Base-by-base conservation (phyloP, 2,797 vertebrate species). In the Spatula versicolor region DNA sequence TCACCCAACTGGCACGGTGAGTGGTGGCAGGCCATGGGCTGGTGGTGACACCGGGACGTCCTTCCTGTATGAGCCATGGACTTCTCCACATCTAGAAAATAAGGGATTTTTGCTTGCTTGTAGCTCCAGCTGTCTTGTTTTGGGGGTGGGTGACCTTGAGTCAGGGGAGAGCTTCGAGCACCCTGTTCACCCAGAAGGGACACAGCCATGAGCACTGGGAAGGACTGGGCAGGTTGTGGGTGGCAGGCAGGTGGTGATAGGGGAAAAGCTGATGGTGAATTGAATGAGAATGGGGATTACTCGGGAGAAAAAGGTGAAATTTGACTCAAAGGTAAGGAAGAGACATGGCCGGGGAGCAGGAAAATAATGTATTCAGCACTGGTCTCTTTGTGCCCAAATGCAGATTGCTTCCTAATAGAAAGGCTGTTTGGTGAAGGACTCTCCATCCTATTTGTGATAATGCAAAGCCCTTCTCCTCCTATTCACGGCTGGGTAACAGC, bases 131-230 rank as follows among this genome's bases (percentile, higher is more conserved):
- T 19, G 13, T 7, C 11, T 80, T 89, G 82, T 23, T 81, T 80
- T 63, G 71, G 56, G 28, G 37, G 45, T 37, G 54, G 58, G n/a
- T 0, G 0, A 19, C 82, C 88, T 67, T 43, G 63, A 83, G 59
- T 20, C 69, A 25, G 69, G n/a, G 22, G 62, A 73, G 71, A 85
- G 7, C 25, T 85, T 37, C 30, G 56, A 94, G 25, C 60, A 22
- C 12, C 71, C 43, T 15, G 41, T 31, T 30, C 39, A 58, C 58
- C 37, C 62, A 78, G 54, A 16, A 75, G 68, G 74, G 72, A 64
- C 33, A 71, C 46, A 83, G 80, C 9, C 18, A 17, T 2, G 2
- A 91, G 26, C 0, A 1, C 12, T 0, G 0, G 31, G 31, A 84
- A 15, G 30, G 58, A 89, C 41, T 48, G 6, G 5, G 11, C n/a